phyloP scores from a whole-genome alignment of 2,797 vertebrate genomes.

The Cheirogaleus major region DNA sequence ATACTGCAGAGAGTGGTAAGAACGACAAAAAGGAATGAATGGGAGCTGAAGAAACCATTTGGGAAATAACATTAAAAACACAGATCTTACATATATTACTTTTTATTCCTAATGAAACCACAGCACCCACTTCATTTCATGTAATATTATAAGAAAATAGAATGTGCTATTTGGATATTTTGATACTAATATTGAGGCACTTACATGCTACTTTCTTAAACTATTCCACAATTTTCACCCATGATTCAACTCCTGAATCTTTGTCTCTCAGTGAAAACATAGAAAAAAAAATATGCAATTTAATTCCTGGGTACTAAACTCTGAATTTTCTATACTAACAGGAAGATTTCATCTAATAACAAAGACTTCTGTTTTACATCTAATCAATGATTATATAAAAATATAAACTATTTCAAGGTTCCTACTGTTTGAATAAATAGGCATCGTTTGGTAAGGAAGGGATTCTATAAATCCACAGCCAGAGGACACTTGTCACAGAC shows the following conservation, averaged over 20 bases:
- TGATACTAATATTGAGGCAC: background rate
- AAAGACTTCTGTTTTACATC: background rate
- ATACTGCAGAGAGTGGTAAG: background rate
- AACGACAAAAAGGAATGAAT: background rate
- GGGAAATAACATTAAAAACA: constrained; percentile 16
- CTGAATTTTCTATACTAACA: background rate
- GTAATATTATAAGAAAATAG: background rate
- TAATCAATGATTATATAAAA: background rate
- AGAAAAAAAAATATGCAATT: background rate
- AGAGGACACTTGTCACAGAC: background rate
- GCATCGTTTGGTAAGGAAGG: background rate
- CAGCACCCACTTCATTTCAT: background rate
- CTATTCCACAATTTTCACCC: background rate
- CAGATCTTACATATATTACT: background rate
- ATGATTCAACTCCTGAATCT: background rate
- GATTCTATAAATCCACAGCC: background rate
- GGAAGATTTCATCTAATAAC: background rate
- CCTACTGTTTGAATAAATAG: background rate
- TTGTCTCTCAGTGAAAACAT: constrained; percentile 25
- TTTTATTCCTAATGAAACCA: constrained; percentile 5
- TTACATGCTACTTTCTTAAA: background rate
- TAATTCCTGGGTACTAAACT: background rate
- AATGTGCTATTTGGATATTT: constrained; percentile 1
- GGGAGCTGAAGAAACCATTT: background rate
- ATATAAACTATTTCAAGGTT: constrained; percentile 22